phyloP scores from a whole-genome alignment of 2,113 vertebrate species.

The Tyrannus savana region DNA sequence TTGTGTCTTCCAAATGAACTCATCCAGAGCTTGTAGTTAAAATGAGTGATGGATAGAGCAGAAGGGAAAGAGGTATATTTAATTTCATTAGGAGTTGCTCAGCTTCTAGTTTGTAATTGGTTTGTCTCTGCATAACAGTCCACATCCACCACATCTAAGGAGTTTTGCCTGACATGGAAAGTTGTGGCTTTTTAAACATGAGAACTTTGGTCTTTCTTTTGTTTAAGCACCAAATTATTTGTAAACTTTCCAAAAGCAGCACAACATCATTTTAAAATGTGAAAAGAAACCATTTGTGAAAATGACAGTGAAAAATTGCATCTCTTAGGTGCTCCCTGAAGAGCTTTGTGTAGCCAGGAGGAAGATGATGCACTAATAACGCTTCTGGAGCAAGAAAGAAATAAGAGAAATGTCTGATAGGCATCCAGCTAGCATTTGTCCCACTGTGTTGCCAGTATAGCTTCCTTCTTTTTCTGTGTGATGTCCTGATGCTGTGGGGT shows the following conservation, averaged over 20 bases:
- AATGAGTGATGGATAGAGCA: neutral
- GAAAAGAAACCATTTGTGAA: neutral
- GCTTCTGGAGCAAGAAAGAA: neutral
- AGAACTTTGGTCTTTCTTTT: neutral
- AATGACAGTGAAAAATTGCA: neutral
- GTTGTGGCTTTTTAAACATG: neutral
- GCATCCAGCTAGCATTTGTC: neutral
- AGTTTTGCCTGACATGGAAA: neutral
- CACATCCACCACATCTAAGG: neutral
- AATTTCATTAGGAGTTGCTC: constrained; percentile 20
- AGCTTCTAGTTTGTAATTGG: neutral
- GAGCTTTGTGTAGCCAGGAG: neutral
- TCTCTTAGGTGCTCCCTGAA: neutral
- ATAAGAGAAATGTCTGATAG: neutral
- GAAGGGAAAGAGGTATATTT: neutral
- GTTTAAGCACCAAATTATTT: neutral
- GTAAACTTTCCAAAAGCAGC: neutral
- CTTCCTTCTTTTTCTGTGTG: neutral
- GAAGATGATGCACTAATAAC: neutral
- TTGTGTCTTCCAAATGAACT: neutral
- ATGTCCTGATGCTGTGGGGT: neutral
- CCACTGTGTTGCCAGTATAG: neutral
- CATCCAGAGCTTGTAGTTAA: neutral
- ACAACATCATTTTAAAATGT: neutral
- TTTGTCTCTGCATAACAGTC: neutral